These are phyloP conservation scores for Agrotis puta DNA, from an alignment of 2,888 invertebrate species.

Conservation along the genomic window DNA sequence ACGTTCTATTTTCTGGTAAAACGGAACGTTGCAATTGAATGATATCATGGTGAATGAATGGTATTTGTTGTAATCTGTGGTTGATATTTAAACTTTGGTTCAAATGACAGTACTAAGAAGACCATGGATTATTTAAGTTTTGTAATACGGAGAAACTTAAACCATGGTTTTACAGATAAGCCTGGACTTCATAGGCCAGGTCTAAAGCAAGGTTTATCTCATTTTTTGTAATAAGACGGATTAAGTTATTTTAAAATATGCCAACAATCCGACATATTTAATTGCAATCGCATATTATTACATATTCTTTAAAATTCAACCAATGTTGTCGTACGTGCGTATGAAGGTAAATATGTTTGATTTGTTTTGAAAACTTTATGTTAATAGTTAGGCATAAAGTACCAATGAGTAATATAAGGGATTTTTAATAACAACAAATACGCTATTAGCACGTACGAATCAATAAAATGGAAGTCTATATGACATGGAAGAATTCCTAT, in stretches of 20 bases:
- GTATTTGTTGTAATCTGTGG: too few species aligned
- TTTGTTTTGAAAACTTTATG: slow-evolving; percentile 58
- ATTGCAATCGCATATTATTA: slow-evolving; percentile 55
- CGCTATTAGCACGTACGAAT: slow-evolving; percentile 54
- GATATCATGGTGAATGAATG: too few species aligned
- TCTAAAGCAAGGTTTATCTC: too few species aligned
- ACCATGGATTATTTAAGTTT: too few species aligned
- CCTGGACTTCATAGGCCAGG: too few species aligned
- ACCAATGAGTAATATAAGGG: slow-evolving; percentile 53
- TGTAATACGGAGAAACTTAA: too few species aligned
- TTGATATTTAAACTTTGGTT: too few species aligned
- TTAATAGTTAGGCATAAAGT: slow-evolving; percentile 42
- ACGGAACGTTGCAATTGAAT: too few species aligned
- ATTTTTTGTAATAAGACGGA: too few species aligned
- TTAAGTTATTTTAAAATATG: slow-evolving; percentile 32
- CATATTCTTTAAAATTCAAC: slow-evolving; percentile 55
- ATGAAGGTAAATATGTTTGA: slow-evolving; percentile 25
- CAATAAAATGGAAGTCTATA: slow-evolving; percentile 26
- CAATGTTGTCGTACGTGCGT: slow-evolving; percentile 56
- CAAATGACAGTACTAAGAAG: too few species aligned
- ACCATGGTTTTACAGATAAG: too few species aligned
- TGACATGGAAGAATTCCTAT: slow-evolving; percentile 20
- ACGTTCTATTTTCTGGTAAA: too few species aligned
- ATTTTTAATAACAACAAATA: slow-evolving; percentile 54
- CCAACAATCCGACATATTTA: slow-evolving; percentile 56